phyloP scores from a whole-genome alignment of 2,797 vertebrate genomes.

The Lutjanus campechanus region DNA sequence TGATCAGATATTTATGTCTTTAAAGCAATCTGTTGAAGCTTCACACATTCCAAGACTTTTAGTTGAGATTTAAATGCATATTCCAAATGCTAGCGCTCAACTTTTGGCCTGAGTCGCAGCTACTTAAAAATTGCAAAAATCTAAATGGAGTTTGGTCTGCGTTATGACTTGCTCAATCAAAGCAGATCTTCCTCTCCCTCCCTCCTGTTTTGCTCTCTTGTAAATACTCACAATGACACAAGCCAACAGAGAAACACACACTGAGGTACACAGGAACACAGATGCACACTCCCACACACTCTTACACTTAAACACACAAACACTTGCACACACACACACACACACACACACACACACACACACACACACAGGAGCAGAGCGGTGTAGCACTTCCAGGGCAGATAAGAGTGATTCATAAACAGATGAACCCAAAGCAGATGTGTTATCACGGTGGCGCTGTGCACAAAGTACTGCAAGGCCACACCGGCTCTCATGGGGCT shows the following conservation, averaged over 20 bases:
- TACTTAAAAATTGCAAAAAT: too few relatives aligned
- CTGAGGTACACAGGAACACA: slow-evolving; percentile 39
- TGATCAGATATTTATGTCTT: too few relatives aligned
- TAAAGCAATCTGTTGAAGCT: too few relatives aligned
- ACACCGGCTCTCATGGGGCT: slow-evolving; percentile 62
- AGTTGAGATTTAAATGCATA: too few relatives aligned
- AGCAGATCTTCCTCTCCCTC: slow-evolving; percentile 17
- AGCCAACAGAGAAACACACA: slow-evolving; percentile 44
- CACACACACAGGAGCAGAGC: slow-evolving; percentile 33
- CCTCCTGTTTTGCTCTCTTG: slow-evolving; percentile 52
- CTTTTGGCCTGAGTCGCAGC: too few relatives aligned
- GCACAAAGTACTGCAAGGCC: slow-evolving; percentile 75
- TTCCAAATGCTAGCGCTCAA: too few relatives aligned
- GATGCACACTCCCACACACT: slow-evolving; percentile 52
- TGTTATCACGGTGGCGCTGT: slow-evolving; percentile 73
- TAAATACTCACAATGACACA: slow-evolving; percentile 65
- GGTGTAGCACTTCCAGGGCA: slow-evolving; percentile 66
- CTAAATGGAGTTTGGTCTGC: too few relatives aligned
- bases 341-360: slow-evolving; percentile 17
- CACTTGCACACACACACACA: slow-evolving; percentile 2
- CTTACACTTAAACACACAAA: slow-evolving; percentile 23
- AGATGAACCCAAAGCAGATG: slow-evolving; percentile 82
- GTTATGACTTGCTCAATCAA: neutral
- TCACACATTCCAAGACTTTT: too few relatives aligned
- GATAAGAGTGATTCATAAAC: slow-evolving; percentile 82